Evolutionary conservation across 2,888 invertebrate genomes (phyloP).

Genomic region (Acleris sparsana): DNA sequence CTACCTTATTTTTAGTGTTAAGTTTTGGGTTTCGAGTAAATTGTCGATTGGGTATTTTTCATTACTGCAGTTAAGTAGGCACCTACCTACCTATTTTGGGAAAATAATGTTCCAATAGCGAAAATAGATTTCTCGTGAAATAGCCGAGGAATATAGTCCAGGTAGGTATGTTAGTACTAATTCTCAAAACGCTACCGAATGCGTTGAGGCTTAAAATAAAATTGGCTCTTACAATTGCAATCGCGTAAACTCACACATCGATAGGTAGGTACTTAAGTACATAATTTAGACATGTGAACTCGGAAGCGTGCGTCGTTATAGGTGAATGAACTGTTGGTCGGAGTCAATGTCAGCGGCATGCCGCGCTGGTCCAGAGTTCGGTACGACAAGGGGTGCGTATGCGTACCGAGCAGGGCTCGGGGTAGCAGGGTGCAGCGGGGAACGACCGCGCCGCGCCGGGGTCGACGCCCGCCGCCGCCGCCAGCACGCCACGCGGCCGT

Average conservation of each 20-base stretch:
- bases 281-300: conserved; percentile 1
- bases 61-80: no score
- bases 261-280: no score
- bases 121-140: no score
- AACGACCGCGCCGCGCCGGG: conserved; percentile 73
- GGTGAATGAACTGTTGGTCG: conserved; percentile 69
- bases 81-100: no score
- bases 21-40: no score
- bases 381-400: conserved; percentile 66
- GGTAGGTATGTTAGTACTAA: no score
- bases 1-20: no score
- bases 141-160: no score
- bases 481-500: conserved; percentile 68
- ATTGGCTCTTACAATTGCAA: neutral
- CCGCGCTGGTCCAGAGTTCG: conserved; percentile 73
- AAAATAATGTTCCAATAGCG: no score
- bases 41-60: no score
- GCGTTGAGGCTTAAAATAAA: neutral
- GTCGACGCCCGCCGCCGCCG: conserved; percentile 74
- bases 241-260: neutral
- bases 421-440: conserved; percentile 82
- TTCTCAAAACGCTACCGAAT: neutral
- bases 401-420: conserved; percentile 61
- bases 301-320: conserved; percentile 55
- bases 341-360: conserved; percentile 78